Percentiles rank a stretch among this genome's conserved stretches.
phyloP scores from a whole-genome alignment of 2,113 vertebrate species.

The Oreochromis niloticus region DNA sequence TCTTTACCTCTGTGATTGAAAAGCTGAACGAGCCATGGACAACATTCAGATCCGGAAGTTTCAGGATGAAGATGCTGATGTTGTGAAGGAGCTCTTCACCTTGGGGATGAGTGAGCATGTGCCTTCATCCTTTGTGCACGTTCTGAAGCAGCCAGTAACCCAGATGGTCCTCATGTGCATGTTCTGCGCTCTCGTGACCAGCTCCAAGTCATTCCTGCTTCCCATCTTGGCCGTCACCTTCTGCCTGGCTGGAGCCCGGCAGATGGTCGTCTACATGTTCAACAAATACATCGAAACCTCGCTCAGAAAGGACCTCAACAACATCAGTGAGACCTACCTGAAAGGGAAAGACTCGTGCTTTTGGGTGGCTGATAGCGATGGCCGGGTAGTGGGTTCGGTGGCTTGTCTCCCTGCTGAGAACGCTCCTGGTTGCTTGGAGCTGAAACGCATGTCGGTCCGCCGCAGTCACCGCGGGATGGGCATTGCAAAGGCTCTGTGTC shows the following conservation, averaged over 20 bases:
- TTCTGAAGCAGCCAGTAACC: slow-evolving; percentile 67
- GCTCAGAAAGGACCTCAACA: slow-evolving; percentile 55
- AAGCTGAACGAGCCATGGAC: slow-evolving; percentile 49
- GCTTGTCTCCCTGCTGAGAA: slow-evolving; percentile 46
- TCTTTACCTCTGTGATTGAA: not conserved
- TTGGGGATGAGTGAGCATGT: slow-evolving; percentile 74
- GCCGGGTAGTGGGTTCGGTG: slow-evolving; percentile 65
- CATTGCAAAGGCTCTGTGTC: slow-evolving; percentile 71
- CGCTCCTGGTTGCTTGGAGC: slow-evolving; percentile 33
- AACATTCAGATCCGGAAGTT: slow-evolving; percentile 69
- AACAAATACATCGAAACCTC: slow-evolving; percentile 59
- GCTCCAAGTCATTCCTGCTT: slow-evolving; percentile 67
- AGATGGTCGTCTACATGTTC: slow-evolving; percentile 50
- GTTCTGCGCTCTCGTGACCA: slow-evolving; percentile 66
- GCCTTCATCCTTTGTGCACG: slow-evolving; percentile 64
- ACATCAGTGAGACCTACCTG: slow-evolving; percentile 57
- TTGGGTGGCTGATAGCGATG: slow-evolving; percentile 75
- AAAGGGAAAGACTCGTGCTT: slow-evolving; percentile 61
- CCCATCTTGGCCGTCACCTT: slow-evolving; percentile 67
- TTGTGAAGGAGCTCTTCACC: slow-evolving; percentile 70
- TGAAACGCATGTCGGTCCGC: slow-evolving; percentile 70
- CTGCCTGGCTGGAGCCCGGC: slow-evolving; percentile 62
- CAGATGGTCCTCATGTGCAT: slow-evolving; percentile 68
- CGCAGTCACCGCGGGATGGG: slow-evolving; percentile 65
- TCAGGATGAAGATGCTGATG: slow-evolving; percentile 41